Evolutionary conservation across 1,140 invertebrate genomes (phyloP).

Genomic region (Formica exsecta): DNA sequence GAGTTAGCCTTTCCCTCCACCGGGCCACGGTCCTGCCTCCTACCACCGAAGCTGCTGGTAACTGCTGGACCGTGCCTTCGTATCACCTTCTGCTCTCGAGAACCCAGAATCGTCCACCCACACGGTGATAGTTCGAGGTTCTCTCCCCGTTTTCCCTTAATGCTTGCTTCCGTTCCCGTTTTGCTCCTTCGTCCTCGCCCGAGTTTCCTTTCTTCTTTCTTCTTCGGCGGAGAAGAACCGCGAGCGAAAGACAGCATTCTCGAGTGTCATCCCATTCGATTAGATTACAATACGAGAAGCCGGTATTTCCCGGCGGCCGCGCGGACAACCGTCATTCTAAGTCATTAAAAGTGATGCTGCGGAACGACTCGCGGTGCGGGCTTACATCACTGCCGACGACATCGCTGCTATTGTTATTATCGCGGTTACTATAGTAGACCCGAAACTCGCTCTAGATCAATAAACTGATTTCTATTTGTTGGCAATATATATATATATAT

Average conservation of each 20-base stretch:
- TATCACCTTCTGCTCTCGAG: constrained; percentile 72
- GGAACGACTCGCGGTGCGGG: constrained; percentile 19
- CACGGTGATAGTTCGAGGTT: constrained; percentile 32
- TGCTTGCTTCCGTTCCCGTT: constrained; percentile 19
- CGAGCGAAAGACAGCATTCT: not conserved
- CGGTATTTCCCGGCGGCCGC: constrained; percentile 29
- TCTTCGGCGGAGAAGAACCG: not conserved
- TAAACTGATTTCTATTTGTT: not conserved
- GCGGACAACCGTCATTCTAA: constrained; percentile 22
- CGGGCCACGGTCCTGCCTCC: constrained; percentile 63
- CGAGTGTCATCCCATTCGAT: constrained; percentile 71
- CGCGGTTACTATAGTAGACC: not conserved
- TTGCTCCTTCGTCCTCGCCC: constrained; percentile 5
- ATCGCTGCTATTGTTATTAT: not conserved
- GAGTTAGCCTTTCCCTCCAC: constrained; percentile 51
- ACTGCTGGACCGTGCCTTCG: constrained; percentile 72
- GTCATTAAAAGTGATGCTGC: constrained; percentile 47
- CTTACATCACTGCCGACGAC: constrained; percentile 15
- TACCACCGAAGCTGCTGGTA: constrained; percentile 58
- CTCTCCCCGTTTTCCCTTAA: constrained; percentile 9
- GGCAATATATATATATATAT: not conserved
- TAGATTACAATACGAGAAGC: constrained; percentile 68
- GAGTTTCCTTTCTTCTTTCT: constrained; percentile 53
- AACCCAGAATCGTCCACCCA: constrained; percentile 70
- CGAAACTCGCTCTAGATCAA: not conserved